Evolutionary conservation across 1,140 invertebrate genomes (phyloP), one percentile per base, ranked within the genome.

Genomic region (Dysdera silvatica): DNA sequence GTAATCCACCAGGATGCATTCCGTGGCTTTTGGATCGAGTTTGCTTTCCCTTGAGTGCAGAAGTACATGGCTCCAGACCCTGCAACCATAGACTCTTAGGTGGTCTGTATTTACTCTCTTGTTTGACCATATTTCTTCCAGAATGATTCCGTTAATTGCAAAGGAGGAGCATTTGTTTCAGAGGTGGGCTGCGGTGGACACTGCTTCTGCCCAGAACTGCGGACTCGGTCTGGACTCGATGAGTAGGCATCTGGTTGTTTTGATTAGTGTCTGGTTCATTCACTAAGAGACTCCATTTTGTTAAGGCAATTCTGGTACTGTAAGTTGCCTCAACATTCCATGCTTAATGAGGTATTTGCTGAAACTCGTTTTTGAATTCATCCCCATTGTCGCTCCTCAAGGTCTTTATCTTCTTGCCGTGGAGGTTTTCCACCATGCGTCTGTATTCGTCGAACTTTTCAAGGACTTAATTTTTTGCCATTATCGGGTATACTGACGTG

Each of bases 221-320:
- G 73, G 69, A 20, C 71, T 69, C 20, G 80, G 54, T 32, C 74
- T 59, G 14, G 72, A 66, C 2, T 78, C 71, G 18, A 40, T 59
- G 60, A 81, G 23, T 66, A 78, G 61, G 48, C 71, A 67, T 66
- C 75, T 68, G 31, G 74, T 72, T 55, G 67, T 74, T 70, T 80
- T 78, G 66, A 76, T 72, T 6, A 75, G 26, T 6, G 71, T 74
- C 35, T 74, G 32, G 52, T 75, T 75, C 71, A 78, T 76, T 31
- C 79, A 68, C 66, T 82, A 79, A 16, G 77, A 66, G 2, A 79
- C 73, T 67, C 78, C 76, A 76, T 82, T 82, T 68, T 74, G 68
- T 64, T 82, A 74, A 55, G 80, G 78, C 6, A 75, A 78, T 56
- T 76, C 72, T 51, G 76, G 72, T 29, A 77, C 72, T 10, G 74